Conservation (phyloP, 2,888 invertebrate genomes). For the Syritta pipiens region DNA sequence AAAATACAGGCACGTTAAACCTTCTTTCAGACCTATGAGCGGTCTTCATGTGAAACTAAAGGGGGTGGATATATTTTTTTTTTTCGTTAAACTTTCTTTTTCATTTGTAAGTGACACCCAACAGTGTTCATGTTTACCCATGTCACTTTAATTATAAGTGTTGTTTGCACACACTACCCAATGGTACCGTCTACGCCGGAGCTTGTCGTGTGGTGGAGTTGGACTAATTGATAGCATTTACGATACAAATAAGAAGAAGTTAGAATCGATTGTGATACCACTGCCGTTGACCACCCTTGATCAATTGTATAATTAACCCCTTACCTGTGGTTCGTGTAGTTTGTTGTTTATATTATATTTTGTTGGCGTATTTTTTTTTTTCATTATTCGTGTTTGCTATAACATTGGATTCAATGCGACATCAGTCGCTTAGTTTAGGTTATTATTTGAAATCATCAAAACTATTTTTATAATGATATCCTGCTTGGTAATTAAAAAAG, state of each 20-base stretch:
- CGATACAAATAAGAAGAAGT: slow-evolving; percentile 61
- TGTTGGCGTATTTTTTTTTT: slow-evolving; percentile 6
- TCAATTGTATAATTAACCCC: slow-evolving; percentile 68
- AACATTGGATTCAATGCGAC: slow-evolving; percentile 36
- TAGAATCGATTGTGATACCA: slow-evolving; percentile 54
- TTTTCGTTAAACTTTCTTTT: slow-evolving; percentile 38
- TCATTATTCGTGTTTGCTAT: slow-evolving; percentile 42
- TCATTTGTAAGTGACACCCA: slow-evolving; percentile 63
- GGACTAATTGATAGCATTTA: slow-evolving; percentile 68
- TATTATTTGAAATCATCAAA: neutral
- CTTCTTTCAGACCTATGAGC: slow-evolving; percentile 12
- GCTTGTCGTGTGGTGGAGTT: slow-evolving; percentile 41
- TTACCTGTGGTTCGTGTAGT: slow-evolving; percentile 48
- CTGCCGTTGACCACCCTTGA: slow-evolving; percentile 40
- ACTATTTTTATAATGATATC: slow-evolving; percentile 30
- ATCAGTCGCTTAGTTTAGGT: slow-evolving; percentile 1
- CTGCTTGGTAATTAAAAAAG: slow-evolving; percentile 31
- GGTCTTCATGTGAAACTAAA: slow-evolving; percentile 21
- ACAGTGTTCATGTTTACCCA: slow-evolving; percentile 66
- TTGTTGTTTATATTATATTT: slow-evolving; percentile 4
- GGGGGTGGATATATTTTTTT: slow-evolving; percentile 3
- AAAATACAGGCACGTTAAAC: slow-evolving; percentile 55
- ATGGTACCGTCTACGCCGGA: neutral
- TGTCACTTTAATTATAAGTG: slow-evolving; percentile 61
- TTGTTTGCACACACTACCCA: slow-evolving; percentile 61